Percentiles rank a stretch among this genome's conserved stretches.
Evolutionary conservation across 2,113 vertebrate species (phyloP).

Genomic region (Apus apus): DNA sequence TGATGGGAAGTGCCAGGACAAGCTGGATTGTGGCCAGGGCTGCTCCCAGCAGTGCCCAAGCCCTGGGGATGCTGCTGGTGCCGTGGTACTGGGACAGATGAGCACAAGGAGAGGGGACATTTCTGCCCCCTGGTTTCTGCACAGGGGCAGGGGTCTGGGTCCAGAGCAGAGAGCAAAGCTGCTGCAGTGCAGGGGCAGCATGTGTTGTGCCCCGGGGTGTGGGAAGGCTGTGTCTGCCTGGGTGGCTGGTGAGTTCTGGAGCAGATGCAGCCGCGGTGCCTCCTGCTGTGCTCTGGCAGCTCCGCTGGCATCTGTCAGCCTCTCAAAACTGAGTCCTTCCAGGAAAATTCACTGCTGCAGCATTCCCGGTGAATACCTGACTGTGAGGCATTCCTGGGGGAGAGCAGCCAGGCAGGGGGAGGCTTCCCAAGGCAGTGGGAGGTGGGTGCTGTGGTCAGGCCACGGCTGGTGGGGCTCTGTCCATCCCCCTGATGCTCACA

Average conservation of each 20-base stretch:
- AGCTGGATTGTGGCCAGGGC: not conserved
- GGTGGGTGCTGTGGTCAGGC: rapidly evolving
- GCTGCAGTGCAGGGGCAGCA: rapidly evolving
- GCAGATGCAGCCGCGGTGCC: not conserved
- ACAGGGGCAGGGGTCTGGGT: not conserved
- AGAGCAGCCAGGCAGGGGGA: not conserved
- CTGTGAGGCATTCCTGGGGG: not conserved
- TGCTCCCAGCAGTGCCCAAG: not conserved
- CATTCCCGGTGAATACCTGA: not conserved
- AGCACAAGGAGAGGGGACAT: rapidly evolving
- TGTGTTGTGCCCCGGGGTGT: rapidly evolving
- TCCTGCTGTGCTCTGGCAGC: not conserved
- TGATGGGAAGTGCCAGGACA: rapidly evolving
- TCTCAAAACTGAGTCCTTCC: rapidly evolving
- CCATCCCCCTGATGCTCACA: rapidly evolving
- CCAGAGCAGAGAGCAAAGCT: not conserved
- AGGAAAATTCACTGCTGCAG: rapidly evolving
- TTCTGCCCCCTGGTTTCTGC: not conserved
- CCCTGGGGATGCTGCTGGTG: too few species aligned
- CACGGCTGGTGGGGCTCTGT: not conserved
- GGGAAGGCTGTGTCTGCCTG: not conserved
- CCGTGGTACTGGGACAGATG: not conserved
- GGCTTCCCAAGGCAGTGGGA: rapidly evolving
- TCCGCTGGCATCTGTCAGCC: not conserved
- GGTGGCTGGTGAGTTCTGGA: not conserved